Percentiles rank a stretch among this genome's conserved stretches.
phyloP scores from a whole-genome alignment of 1,140 invertebrate species.

The Aphelinus atriplicis region DNA sequence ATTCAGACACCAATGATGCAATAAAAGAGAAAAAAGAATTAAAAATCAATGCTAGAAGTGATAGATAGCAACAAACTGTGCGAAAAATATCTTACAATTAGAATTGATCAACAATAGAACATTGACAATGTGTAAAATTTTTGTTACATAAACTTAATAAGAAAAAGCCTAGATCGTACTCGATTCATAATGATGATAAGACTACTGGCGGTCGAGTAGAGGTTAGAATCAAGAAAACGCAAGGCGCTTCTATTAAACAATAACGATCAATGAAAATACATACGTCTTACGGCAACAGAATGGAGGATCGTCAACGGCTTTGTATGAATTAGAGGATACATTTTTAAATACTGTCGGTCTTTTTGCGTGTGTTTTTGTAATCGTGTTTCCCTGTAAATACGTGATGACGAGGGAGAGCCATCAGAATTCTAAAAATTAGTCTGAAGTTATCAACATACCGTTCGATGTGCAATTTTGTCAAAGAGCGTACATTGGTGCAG shows the following conservation, averaged over 20 bases:
- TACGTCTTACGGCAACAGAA: conserved; percentile 51
- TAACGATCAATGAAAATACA: conserved; percentile 45
- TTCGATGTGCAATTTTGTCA: no score
- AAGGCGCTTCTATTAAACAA: conserved; percentile 28
- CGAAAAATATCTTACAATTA: conserved; percentile 38
- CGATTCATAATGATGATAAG: no score
- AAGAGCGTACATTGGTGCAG: no score
- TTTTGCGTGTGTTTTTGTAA: conserved; percentile 9
- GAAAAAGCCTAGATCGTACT: no score
- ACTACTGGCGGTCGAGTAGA: neutral
- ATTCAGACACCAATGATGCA: neutral
- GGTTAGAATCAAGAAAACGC: conserved; percentile 23
- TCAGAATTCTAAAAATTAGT: neutral
- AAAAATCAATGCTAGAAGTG: neutral
- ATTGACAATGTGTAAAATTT: conserved; percentile 9
- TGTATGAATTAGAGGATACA: conserved; percentile 56
- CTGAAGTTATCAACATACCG: no score
- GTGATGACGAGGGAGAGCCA: neutral
- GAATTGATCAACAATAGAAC: neutral
- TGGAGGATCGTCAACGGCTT: conserved; percentile 50
- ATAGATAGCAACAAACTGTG: conserved; percentile 26
- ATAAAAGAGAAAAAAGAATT: neutral
- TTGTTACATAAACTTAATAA: no score
- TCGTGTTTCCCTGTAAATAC: neutral
- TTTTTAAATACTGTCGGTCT: conserved; percentile 31